A percentile compares a stretch with the other conserved stretches of the same genome.
Evolutionary conservation across 2,797 vertebrate genomes (phyloP).

Genomic region (Gambelia wislizenii): DNA sequence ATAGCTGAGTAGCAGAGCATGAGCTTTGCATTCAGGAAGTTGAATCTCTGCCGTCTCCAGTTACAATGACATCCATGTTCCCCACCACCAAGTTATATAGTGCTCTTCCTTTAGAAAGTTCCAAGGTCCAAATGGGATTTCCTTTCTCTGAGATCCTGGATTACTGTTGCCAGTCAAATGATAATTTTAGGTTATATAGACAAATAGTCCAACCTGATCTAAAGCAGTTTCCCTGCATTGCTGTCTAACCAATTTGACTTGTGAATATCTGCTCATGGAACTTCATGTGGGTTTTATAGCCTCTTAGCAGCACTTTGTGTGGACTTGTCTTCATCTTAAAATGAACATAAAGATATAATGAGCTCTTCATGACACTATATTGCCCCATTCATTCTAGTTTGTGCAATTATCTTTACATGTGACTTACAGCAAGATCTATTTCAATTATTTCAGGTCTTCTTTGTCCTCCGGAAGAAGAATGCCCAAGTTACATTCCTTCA

Average conservation of each 20-base stretch:
- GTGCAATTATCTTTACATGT: neutral
- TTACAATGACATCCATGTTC: no score
- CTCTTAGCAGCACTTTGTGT: neutral
- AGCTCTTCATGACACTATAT: neutral
- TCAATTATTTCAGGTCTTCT: slow-evolving; percentile 90
- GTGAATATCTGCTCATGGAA: neutral
- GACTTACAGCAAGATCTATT: slow-evolving; percentile 63
- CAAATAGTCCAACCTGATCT: no score
- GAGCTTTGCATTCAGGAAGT: neutral
- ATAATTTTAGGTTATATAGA: neutral
- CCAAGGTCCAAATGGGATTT: no score
- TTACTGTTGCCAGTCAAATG: neutral
- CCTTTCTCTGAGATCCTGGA: neutral
- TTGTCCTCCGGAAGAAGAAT: slow-evolving; percentile 96
- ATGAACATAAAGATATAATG: neutral
- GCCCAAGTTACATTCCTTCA: slow-evolving; percentile 97
- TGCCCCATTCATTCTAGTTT: neutral
- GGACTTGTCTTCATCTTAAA: slow-evolving; percentile 1
- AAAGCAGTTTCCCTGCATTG: neutral
- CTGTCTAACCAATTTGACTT: neutral
- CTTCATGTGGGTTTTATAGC: neutral
- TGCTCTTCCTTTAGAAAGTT: no score
- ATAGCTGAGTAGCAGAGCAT: neutral
- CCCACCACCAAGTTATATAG: no score
- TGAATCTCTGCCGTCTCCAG: no score